Conservation (phyloP, 2,888 invertebrate species). For the Pristionchus entomophagus region DNA sequence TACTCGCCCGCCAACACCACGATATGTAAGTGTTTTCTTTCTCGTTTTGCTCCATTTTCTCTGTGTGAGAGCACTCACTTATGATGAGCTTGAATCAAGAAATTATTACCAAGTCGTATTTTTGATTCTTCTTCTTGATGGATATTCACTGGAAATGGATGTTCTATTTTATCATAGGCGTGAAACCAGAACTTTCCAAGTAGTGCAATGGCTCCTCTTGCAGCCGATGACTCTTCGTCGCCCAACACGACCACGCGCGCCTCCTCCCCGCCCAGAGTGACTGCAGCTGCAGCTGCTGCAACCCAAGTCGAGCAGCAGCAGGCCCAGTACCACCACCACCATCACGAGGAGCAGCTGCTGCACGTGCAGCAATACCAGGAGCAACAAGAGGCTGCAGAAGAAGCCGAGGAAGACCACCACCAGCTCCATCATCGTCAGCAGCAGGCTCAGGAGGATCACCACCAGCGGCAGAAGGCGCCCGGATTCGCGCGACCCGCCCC, state of each 20-base stretch:
- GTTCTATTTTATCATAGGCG: too few species aligned
- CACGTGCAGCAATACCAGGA: too few species aligned
- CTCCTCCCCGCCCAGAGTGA: background rate
- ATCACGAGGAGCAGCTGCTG: too few species aligned
- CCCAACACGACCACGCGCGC: background rate
- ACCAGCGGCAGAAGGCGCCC: slow-evolving; percentile 75
- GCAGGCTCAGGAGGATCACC: background rate
- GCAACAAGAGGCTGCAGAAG: too few species aligned
- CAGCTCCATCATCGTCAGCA: background rate
- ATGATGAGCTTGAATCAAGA: too few species aligned
- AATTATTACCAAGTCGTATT: too few species aligned
- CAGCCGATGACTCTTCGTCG: background rate
- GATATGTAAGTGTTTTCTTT: background rate
- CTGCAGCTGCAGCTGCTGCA: background rate
- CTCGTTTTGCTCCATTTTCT: background rate
- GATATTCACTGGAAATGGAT: too few species aligned
- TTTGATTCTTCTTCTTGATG: background rate
- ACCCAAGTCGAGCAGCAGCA: background rate
- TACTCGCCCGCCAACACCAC: background rate
- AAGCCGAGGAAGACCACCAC: background rate
- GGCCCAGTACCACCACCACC: too few species aligned
- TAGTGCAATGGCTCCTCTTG: background rate
- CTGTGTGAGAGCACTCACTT: background rate
- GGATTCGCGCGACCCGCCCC: slow-evolving; percentile 74
- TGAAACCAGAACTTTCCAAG: background rate